Conservation (phyloP, 2,797 vertebrate species). For the Hypotaenidia philippensis region DNA sequence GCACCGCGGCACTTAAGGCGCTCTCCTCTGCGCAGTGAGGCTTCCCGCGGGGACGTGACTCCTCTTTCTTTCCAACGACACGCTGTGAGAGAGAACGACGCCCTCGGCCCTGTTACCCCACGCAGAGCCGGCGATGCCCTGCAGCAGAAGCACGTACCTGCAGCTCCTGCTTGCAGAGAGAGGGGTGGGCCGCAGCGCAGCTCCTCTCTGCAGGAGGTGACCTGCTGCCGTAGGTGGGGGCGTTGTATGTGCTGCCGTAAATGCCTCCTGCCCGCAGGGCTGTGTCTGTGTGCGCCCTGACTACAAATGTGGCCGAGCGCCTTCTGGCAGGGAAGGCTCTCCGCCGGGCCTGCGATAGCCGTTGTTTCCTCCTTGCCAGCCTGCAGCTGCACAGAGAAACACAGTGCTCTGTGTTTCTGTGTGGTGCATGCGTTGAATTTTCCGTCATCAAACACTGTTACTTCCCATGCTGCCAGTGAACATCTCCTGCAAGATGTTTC, state of each 20-base stretch:
- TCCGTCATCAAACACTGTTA: accelerated
- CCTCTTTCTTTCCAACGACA: neutral
- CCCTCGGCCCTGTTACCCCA: accelerated
- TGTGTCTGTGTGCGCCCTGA: neutral
- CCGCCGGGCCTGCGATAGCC: neutral
- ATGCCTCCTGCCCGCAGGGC: accelerated
- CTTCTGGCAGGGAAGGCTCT: neutral
- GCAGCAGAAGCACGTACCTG: neutral
- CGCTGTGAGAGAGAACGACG: accelerated
- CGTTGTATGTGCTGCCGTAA: accelerated
- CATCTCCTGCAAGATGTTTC: neutral
- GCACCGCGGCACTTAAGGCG: no score
- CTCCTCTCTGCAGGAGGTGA: neutral
- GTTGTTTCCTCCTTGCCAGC: neutral
- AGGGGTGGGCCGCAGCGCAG: neutral
- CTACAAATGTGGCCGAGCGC: accelerated
- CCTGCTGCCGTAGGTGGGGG: accelerated
- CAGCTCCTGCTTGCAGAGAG: no score
- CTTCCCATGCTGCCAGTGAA: neutral
- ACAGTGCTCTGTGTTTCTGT: neutral
- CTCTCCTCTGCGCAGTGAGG: accelerated
- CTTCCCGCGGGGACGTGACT: accelerated
- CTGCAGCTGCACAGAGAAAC: neutral
- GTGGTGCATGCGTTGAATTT: accelerated
- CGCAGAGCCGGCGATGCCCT: neutral